phyloP scores from a whole-genome alignment of 1,140 invertebrate species.

The Hormaphis cornu region DNA sequence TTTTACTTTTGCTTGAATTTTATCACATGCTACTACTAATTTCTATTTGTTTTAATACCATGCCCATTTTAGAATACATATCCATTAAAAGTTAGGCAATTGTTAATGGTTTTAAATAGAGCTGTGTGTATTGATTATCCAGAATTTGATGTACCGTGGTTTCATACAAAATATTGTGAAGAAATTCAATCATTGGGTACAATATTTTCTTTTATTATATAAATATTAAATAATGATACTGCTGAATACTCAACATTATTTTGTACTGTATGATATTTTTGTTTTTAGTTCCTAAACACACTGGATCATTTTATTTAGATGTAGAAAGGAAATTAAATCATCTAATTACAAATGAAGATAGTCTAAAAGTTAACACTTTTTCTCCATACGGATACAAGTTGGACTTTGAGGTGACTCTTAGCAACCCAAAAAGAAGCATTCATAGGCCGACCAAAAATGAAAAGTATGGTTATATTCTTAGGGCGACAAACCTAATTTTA shows the following conservation, averaged over 20 bases:
- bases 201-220: not conserved
- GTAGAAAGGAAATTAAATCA: conserved; percentile 36
- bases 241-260: too few species aligned
- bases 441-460: not conserved
- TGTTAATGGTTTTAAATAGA: conserved; percentile 53
- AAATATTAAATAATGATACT: conserved; percentile 4
- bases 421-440: conserved; percentile 35
- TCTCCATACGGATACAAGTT: conserved; percentile 36
- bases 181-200: conserved; percentile 39
- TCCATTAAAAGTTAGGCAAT: conserved; percentile 45
- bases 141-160: conserved; percentile 53
- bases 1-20: not conserved
- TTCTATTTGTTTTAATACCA: not conserved
- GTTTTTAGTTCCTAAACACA: conserved; percentile 38
- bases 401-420: conserved; percentile 39
- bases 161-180: conserved; percentile 54
- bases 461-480: not conserved
- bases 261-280: conserved; percentile 11
- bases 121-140: conserved; percentile 54
- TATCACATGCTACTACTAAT: not conserved
- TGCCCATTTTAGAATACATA: conserved; percentile 45
- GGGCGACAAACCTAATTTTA: not conserved
- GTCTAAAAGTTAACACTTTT: conserved; percentile 33
- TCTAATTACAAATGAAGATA: conserved; percentile 31
- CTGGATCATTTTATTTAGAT: conserved; percentile 40